phyloP scores from a whole-genome alignment of 1,140 invertebrate species.

The Drosophila sturtevanti region DNA sequence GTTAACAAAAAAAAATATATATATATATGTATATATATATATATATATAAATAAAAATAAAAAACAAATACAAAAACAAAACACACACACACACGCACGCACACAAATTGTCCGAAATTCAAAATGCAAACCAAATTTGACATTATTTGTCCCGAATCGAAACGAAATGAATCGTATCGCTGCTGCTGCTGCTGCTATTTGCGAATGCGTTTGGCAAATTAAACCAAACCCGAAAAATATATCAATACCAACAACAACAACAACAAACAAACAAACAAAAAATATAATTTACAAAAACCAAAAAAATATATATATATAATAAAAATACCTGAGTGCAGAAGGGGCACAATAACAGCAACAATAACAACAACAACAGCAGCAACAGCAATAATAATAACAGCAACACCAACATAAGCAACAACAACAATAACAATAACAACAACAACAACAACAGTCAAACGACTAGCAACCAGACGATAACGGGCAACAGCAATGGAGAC shows the following conservation, averaged over 20 bases:
- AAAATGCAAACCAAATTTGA: slow-evolving; percentile 21
- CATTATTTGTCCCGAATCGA: slow-evolving; percentile 13
- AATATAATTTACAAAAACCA: too few species aligned
- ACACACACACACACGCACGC: slow-evolving; percentile 11
- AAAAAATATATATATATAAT: too few species aligned
- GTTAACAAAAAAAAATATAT: slow-evolving; percentile 53
- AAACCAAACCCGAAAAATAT: neutral
- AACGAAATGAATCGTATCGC: slow-evolving; percentile 25
- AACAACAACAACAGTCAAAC: neutral
- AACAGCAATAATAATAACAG: neutral
- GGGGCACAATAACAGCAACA: slow-evolving; percentile 45
- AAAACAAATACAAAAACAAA: slow-evolving; percentile 20
- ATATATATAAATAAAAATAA: too few species aligned
- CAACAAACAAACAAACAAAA: too few species aligned
- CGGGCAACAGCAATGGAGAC: slow-evolving; percentile 11
- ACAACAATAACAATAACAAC: slow-evolving; percentile 3
- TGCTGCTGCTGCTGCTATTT: slow-evolving; percentile 47
- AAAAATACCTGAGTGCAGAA: slow-evolving; percentile 44
- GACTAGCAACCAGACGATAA: neutral
- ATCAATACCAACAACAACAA: neutral
- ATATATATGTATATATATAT: too few species aligned
- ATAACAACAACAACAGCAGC: slow-evolving; percentile 19
- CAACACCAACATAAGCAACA: slow-evolving; percentile 4
- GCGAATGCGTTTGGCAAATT: slow-evolving; percentile 31
- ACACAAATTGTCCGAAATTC: slow-evolving; percentile 43